Base-by-base conservation (phyloP, 2,797 vertebrate genomes). In the Myotis pilosus region DNA sequence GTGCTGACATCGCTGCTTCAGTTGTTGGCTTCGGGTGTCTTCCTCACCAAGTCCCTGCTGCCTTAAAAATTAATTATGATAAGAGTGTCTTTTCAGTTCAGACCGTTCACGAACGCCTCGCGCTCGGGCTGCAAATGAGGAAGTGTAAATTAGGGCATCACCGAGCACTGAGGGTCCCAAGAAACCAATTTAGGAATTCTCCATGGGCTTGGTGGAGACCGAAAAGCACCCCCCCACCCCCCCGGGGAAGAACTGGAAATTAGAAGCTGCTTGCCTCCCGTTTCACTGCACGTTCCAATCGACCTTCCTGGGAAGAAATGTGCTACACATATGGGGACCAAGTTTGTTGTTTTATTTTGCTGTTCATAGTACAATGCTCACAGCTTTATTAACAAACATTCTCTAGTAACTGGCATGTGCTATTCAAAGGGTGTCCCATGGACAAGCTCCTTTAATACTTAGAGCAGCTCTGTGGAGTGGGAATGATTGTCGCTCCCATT, bases 21-120 rank as follows among this genome's bases (percentile, higher is more conserved):
- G 95, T 95, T 97, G 94, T 95, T 97, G 95, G 96, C 93, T 92
- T 91, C 33, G 1, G 33, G 80, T 94, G 94, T 96, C 97, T 96
- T 95, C 89, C 88, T 91, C 95, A 94, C 93, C 88, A 97, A 96
- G 94, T 98, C 97, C 95, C 97, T 76, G 86, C 94, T 97, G 97
- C 96, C 97, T 97, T 96, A 94, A 96, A 97, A 98, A 97, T 98
- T 98, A 98, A 98, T 98, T 98, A 98, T 94, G 95, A 94, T 96
- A 96, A 94, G 95, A 96, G 93, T 93, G 96, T 94, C 94, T 96
- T 96, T 92, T 92, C 93, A 89, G 92, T 98, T 97, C 95, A 97
- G 94, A 95, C 97, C 96, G 95, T 92, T 98, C 87, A 95, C 97
- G 95, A 96, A 97, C 93, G 97, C 96, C 96, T 97, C 96, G 96